phyloP scores from a whole-genome alignment of 2,888 invertebrate species.

The Elaeidobius kamerunicus region DNA sequence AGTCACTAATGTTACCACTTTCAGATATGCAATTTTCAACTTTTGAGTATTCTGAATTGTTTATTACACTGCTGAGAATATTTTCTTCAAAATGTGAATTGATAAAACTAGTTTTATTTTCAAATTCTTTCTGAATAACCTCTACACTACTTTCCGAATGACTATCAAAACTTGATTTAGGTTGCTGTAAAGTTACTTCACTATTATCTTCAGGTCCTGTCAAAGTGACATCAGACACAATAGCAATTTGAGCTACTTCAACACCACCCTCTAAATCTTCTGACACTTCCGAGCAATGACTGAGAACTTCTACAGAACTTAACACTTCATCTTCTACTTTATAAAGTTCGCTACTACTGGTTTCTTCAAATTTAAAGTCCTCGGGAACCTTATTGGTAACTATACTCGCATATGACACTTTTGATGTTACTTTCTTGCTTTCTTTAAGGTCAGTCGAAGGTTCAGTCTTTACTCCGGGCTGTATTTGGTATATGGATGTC shows the following conservation, averaged over 20 bases:
- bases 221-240: background rate
- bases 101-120: background rate
- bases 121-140: background rate
- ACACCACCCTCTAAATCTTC: constrained; percentile 14
- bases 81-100: constrained; percentile 4
- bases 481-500: constrained; percentile 13
- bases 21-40: background rate
- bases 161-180: background rate
- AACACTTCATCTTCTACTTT: constrained; percentile 16
- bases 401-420: constrained; percentile 39
- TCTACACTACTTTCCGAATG: background rate
- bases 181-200: background rate
- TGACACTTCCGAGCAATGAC: constrained; percentile 20
- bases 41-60: background rate
- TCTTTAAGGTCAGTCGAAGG: constrained; percentile 34
- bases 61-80: constrained; percentile 2
- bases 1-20: too few species aligned
- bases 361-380: constrained; percentile 2
- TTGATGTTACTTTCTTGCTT: constrained; percentile 38
- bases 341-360: background rate
- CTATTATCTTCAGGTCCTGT: background rate
- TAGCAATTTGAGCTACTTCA: constrained; percentile 6
- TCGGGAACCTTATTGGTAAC: constrained; percentile 32
- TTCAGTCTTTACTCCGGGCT: constrained; percentile 24
- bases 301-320: constrained; percentile 30